Percentiles rank a stretch among this genome's conserved stretches.
phyloP scores from a whole-genome alignment of 2,797 vertebrate species.

The Amblyraja radiata region DNA sequence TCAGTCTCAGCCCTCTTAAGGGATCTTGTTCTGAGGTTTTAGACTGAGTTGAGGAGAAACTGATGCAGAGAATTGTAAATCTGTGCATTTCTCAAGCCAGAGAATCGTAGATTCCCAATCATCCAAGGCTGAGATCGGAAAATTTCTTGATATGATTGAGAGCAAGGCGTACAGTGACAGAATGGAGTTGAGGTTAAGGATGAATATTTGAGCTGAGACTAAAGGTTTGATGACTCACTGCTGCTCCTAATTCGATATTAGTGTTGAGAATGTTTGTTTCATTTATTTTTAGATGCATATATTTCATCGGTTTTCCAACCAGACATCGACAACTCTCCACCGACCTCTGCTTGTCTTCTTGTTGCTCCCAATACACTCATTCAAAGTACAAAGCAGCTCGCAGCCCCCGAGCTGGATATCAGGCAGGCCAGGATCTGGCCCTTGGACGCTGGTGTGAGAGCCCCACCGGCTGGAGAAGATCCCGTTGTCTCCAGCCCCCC shows the following conservation, averaged over 20 bases:
- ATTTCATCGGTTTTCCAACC: background rate
- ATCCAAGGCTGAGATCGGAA: no score
- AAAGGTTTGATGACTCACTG: no score
- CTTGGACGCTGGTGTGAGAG: background rate
- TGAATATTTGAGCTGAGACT: no score
- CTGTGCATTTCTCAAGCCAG: no score
- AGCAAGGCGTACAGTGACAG: no score
- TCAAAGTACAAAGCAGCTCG: constrained; percentile 17
- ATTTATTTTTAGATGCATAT: constrained; percentile 27
- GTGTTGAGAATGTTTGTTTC: background rate
- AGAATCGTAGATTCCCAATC: no score
- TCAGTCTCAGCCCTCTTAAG: background rate
- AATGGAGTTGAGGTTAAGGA: no score
- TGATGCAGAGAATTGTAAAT: no score
- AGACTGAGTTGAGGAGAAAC: no score
- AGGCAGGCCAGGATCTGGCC: background rate
- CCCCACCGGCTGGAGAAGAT: background rate
- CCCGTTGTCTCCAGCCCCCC: constrained; percentile 57
- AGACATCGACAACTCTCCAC: background rate
- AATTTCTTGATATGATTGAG: no score
- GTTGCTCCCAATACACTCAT: no score
- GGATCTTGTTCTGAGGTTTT: no score
- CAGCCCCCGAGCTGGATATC: background rate
- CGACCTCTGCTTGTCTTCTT: background rate
- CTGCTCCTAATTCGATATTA: background rate